Conservation (phyloP, 2,113 vertebrate genomes). For the Myiozetetes cayanensis region DNA sequence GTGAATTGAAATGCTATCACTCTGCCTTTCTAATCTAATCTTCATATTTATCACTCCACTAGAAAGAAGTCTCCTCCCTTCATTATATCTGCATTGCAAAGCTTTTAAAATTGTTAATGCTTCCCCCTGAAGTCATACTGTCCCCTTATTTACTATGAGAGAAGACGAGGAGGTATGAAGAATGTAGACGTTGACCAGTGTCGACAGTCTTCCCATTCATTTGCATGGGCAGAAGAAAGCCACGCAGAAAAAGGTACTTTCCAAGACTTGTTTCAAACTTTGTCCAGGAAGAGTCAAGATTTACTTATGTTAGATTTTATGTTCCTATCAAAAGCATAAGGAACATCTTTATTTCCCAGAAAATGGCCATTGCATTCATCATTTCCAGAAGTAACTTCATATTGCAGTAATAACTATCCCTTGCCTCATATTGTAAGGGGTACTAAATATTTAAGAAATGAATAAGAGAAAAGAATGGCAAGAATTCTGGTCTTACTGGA, state of each 20-base stretch:
- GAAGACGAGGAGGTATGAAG: neutral
- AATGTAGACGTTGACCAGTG: neutral
- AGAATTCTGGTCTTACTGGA: neutral
- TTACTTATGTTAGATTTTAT: neutral
- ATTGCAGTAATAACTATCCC: neutral
- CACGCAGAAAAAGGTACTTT: neutral
- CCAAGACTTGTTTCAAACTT: neutral
- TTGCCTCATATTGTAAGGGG: neutral
- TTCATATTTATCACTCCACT: neutral
- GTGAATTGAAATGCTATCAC: neutral
- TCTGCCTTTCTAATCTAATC: conserved; percentile 5
- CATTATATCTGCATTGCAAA: neutral
- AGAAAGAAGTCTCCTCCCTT: neutral
- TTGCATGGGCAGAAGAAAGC: neutral
- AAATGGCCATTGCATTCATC: neutral
- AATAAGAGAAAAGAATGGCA: neutral
- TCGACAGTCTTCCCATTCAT: neutral
- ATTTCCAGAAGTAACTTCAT: neutral
- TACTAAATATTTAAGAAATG: conserved; percentile 27
- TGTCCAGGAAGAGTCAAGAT: neutral
- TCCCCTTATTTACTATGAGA: neutral
- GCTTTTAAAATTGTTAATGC: neutral
- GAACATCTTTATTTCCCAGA: neutral
- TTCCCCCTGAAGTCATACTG: neutral
- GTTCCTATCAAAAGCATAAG: neutral